Evolutionary conservation across 35 echinoderm and acorn worm genomes (phyloP), one percentile per base, ranked within the genome.

Genomic region (Acanthaster planci): DNA sequence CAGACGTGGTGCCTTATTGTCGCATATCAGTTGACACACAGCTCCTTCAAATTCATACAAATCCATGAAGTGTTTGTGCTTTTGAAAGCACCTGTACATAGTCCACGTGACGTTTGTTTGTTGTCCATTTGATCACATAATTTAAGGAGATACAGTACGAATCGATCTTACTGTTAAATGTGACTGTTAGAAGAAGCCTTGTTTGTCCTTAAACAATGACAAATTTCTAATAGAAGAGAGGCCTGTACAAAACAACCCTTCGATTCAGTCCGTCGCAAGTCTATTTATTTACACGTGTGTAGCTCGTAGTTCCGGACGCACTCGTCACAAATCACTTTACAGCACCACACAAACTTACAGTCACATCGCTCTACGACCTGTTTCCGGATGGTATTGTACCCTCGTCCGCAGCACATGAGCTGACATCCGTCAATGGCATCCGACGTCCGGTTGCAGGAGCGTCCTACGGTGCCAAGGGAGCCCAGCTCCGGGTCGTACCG

Each of bases 281-380:
- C 23, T 52, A 1, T 56, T 57, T 93, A 98, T 83, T 98, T 98
- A 81, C 95, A 98, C 21, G 95, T 98, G 81, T 98, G 87, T 8
- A 98, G 80, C 35, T 98, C 95, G 38, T 88, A 90, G 8, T 53
- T 40, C 57, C 85, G 78, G 40, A 37, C 68, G 32, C 95, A 98
- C 55, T 90, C 85, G 64, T 87, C 82, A 76, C 91, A 98, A 5
- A 88, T 50, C 0, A 98, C 95, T 19, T 91, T 89, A 80, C 95
- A 98, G 78, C 95, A 98, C 95, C 95, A 98, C 5, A 98, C 88
- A 64, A 98, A 98, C 58, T 77, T 67, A 37, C 95, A 98, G 30
- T 98, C 89, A 32, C 95, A 98, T 21, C 91, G n/a, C 57, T 98
- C 95, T 15, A 81, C 55, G 50, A 55, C 80, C 31, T 77, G 60